A percentile compares a stretch with the other conserved stretches of the same genome.
phyloP scores from a whole-genome alignment of 2,888 invertebrate species.

The Mythimna lalbum region DNA sequence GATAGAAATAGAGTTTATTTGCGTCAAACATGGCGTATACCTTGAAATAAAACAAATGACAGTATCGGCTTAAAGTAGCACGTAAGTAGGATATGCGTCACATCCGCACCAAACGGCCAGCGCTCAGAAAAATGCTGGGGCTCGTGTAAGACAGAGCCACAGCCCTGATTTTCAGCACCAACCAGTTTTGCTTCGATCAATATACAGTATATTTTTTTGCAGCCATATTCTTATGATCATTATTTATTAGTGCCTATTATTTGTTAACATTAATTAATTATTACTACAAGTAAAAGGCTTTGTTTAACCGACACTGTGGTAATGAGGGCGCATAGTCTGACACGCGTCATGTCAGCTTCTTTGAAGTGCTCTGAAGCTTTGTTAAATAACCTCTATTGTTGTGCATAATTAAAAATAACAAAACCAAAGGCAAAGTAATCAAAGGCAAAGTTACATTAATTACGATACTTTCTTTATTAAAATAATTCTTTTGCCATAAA shows the following conservation, averaged over 20 bases:
- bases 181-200: too few species aligned
- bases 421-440: conserved; percentile 3
- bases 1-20: too few species aligned
- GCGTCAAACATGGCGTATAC: too few species aligned
- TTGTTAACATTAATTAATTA: not conserved
- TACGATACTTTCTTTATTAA: not conserved
- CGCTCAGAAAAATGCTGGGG: too few species aligned
- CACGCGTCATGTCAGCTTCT: conserved; percentile 30
- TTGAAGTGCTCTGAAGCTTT: conserved; percentile 38
- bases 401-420: conserved; percentile 36
- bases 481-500: not conserved
- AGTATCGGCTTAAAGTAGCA: too few species aligned
- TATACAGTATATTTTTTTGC: too few species aligned
- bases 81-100: too few species aligned
- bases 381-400: conserved; percentile 33
- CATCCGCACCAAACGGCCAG: too few species aligned
- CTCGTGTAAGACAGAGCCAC: too few species aligned
- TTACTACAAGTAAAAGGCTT: not conserved
- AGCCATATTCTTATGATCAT: not conserved
- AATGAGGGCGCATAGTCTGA: conserved; percentile 16
- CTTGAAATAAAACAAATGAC: too few species aligned
- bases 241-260: not conserved
- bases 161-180: too few species aligned
- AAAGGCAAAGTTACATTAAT: conserved; percentile 5
- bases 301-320: conserved; percentile 5